Evolutionary conservation across 2,888 invertebrate genomes (phyloP).

Genomic region (Orthonevra nobilis): DNA sequence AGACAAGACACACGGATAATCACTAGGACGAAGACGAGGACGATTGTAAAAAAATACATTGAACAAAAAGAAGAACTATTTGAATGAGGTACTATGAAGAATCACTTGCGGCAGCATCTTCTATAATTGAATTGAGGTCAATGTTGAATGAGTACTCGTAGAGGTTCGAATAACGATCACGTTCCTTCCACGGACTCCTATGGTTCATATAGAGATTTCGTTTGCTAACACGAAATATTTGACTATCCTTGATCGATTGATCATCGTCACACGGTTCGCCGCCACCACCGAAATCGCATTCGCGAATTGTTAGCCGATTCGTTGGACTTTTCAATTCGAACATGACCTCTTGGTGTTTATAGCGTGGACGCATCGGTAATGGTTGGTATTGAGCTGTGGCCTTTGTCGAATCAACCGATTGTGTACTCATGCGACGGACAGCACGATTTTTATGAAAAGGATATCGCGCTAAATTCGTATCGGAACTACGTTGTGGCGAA

Average conservation of each 20-base stretch:
- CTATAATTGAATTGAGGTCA: conserved; percentile 80
- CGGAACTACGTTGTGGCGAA: conserved; percentile 79
- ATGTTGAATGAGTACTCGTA: conserved; percentile 80
- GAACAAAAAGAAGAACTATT: conserved; percentile 41
- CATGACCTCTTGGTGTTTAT: conserved; percentile 79
- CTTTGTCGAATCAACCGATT: conserved; percentile 79
- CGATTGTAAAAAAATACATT: conserved; percentile 33
- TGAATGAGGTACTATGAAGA: conserved; percentile 79
- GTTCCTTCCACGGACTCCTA: conserved; percentile 80
- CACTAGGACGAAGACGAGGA: conserved; percentile 15
- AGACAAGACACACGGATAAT: neutral
- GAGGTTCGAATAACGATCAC: conserved; percentile 80
- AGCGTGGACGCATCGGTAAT: conserved; percentile 77
- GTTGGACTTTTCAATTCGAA: conserved; percentile 80
- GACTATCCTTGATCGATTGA: conserved; percentile 80
- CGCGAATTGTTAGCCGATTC: conserved; percentile 79
- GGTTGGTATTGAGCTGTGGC: conserved; percentile 77
- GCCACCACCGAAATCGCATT: conserved; percentile 80
- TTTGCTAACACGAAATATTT: conserved; percentile 81
- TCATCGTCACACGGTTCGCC: conserved; percentile 80
- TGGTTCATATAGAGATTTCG: conserved; percentile 80
- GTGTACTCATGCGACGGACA: conserved; percentile 78
- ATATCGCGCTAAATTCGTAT: conserved; percentile 76
- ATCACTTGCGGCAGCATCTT: conserved; percentile 80
- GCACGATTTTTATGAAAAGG: conserved; percentile 79